These are phyloP conservation scores for Suricata suricatta DNA, from an alignment of 2,113 vertebrate genomes.

Conservation along the genomic window DNA sequence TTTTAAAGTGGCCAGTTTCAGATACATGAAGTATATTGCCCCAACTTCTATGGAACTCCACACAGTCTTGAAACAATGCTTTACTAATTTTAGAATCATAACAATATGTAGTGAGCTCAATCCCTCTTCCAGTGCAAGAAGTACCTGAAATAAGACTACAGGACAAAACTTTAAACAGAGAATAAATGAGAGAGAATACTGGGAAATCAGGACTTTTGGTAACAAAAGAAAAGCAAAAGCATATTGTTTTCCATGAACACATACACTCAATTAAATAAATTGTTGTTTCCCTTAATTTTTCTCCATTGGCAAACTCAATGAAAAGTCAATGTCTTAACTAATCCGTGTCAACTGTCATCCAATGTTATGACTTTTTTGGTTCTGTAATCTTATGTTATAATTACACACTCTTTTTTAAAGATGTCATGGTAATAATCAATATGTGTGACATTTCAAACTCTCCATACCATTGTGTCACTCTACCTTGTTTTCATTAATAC, in stretches of 20 bases:
- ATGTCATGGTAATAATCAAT: constrained; percentile 30
- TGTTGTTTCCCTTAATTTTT: neutral
- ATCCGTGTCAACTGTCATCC: neutral
- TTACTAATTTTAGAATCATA: constrained; percentile 34
- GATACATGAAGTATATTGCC: neutral
- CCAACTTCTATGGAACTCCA: neutral
- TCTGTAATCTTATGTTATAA: constrained; percentile 21
- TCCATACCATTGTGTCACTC: neutral
- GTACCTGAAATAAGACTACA: neutral
- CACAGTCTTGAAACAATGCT: neutral
- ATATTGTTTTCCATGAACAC: neutral
- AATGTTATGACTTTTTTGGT: neutral
- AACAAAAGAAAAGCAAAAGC: constrained; percentile 18
- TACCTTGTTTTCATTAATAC: constrained; percentile 46
- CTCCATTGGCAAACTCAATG: neutral
- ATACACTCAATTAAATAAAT: neutral
- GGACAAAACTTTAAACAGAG: constrained; percentile 11
- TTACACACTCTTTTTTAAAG: neutral
- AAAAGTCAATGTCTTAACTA: constrained; percentile 14
- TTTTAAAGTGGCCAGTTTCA: constrained; percentile 17
- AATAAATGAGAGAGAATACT: neutral
- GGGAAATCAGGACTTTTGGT: neutral
- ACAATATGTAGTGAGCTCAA: neutral
- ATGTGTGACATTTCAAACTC: neutral
- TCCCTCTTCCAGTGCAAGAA: neutral